Percentiles rank a stretch among this genome's conserved stretches.
Conservation (phyloP, 2,797 vertebrate genomes). For the Synanceia verrucosa region DNA sequence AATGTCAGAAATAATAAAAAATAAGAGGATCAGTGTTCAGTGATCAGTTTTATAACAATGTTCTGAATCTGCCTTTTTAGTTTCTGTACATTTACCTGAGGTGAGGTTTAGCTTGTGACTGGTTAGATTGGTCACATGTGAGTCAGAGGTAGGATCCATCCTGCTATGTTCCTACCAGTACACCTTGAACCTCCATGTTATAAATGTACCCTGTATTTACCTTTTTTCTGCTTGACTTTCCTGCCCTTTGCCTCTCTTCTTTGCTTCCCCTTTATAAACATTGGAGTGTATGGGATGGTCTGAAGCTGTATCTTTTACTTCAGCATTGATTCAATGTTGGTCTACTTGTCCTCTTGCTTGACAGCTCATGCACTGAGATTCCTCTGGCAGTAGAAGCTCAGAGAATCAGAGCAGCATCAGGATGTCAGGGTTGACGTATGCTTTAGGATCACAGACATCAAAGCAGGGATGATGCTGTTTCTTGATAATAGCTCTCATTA, state of each 20-base stretch:
- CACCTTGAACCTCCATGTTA: too few species aligned
- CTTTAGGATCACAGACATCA: conserved; percentile 28
- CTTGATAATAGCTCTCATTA: conserved; percentile 35
- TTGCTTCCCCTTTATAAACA: background rate
- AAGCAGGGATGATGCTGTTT: conserved; percentile 17
- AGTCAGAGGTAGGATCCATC: too few species aligned
- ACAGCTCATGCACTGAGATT: conserved; percentile 16
- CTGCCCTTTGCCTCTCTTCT: background rate
- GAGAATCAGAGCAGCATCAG: conserved; percentile 23
- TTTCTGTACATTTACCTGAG: too few species aligned
- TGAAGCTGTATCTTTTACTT: conserved; percentile 16
- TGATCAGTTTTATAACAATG: too few species aligned
- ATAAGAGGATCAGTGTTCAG: too few species aligned
- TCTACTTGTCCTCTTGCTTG: conserved; percentile 9
- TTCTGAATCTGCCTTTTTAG: too few species aligned
- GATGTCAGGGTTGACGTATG: conserved; percentile 24
- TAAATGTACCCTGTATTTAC: background rate
- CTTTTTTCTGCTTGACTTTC: background rate
- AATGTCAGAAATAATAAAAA: too few species aligned
- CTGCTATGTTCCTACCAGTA: too few species aligned
- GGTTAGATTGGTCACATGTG: too few species aligned
- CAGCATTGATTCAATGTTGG: conserved; percentile 75
- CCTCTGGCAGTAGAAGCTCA: conserved; percentile 19
- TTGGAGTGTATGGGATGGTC: background rate
- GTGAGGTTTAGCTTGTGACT: too few species aligned